These are phyloP conservation scores for Poecilia velifera DNA, from an alignment of 2,797 vertebrate genomes.

Conservation along the genomic window DNA sequence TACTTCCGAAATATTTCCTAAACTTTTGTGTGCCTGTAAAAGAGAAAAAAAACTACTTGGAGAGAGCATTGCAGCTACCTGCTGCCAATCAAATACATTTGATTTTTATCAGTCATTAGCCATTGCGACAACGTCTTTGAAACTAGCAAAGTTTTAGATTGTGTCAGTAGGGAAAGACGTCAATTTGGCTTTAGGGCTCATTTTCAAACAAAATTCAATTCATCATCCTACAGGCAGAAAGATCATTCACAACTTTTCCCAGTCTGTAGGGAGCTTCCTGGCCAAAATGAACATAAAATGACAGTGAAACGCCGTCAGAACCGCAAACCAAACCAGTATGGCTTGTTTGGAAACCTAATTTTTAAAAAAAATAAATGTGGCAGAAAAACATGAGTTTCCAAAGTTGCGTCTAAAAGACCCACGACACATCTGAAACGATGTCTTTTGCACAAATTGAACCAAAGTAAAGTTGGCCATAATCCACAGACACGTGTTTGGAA, in stretches of 20 bases:
- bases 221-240: background rate
- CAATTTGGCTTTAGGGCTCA: background rate
- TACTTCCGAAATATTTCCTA: slow-evolving; percentile 19
- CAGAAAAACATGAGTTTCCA: background rate
- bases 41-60: background rate
- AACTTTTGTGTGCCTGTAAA: background rate
- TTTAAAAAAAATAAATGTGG: background rate
- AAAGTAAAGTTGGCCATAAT: background rate
- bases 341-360: background rate
- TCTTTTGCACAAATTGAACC: background rate
- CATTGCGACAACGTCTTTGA: background rate
- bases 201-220: background rate
- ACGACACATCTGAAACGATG: background rate
- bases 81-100: background rate
- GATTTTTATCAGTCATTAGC: background rate
- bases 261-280: background rate
- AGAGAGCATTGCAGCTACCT: background rate
- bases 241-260: background rate
- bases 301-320: background rate
- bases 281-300: background rate
- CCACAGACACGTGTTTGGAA: background rate
- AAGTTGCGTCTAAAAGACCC: background rate
- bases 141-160: background rate
- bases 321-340: background rate
- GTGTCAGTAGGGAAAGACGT: background rate